Base-by-base conservation (phyloP, 1,140 invertebrate species). In the Vanessa atalanta region DNA sequence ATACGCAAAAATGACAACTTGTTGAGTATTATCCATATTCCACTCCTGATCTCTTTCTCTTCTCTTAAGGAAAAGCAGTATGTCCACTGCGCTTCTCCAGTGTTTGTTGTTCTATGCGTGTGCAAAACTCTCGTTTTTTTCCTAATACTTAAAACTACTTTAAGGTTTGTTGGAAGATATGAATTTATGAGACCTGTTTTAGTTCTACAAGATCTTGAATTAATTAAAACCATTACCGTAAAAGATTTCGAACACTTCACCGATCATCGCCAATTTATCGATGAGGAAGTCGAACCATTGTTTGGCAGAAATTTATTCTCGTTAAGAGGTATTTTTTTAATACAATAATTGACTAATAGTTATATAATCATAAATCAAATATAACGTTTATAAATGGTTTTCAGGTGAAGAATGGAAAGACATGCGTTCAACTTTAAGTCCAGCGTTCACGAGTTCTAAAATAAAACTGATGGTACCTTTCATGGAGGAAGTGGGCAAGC, bases 361-460 rank as follows among this genome's bases (percentile, higher is more conserved):
- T 1, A 9, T 5, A 11, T 9, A 43, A 43, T 8, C 37, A 43
- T 43, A 43, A 11, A 5, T 1, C 37, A 43, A 43, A 43, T 43
- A 43, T 9, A 43, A 43, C 6, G 9, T 43, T 9, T 16, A 8
- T 15, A 64, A 13, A 43, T 55, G 43, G 12, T 16, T 11, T n/a
- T 51, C 57, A 83, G 94, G 93, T 63, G 81, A 94, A 64, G 89
- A 93, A 77, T 95, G 94, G 94, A 92, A 91, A 31, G 91, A 94
- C 66, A 94, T 95, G 92, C 80, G 94, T 1, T 91, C 93, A 2
- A 93, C 93, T 0, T 70, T 95, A 13, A 94, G 92, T 37, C 94
- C 94, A 0, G 89, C 92, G 1, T 95, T 95, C 64, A 95, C 94
- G 0, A 88, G 93, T 0, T 91, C 91, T 23, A 94, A 94, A 77